phyloP scores from a whole-genome alignment of 2,888 invertebrate genomes.

The Polyploca ridens region DNA sequence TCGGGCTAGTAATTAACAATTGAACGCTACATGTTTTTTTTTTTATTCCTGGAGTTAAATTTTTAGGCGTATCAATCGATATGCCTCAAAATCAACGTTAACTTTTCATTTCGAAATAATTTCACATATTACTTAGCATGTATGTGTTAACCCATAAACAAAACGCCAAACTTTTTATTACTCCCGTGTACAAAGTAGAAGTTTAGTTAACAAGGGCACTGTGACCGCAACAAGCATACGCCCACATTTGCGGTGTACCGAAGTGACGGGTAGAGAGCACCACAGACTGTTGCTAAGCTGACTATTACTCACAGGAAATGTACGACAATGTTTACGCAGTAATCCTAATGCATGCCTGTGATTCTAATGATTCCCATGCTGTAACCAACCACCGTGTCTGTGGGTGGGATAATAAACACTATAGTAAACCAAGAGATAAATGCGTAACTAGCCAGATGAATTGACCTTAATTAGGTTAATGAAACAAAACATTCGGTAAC shows the following conservation, averaged over 20 bases:
- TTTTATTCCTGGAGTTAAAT: too few species aligned
- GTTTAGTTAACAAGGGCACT: constrained; percentile 26
- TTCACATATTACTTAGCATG: not conserved
- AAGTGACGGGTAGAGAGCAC: constrained; percentile 33
- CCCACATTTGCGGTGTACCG: constrained; percentile 33
- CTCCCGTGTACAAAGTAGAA: constrained; percentile 8
- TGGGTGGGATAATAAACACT: constrained; percentile 1
- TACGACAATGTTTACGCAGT: constrained; percentile 51
- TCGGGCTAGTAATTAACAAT: too few species aligned
- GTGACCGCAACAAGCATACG: constrained; percentile 31
- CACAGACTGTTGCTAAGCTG: constrained; percentile 53
- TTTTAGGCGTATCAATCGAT: too few species aligned
- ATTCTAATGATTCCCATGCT: constrained; percentile 27
- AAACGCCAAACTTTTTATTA: constrained; percentile 9
- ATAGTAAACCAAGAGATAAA: not conserved
- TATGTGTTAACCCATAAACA: not conserved
- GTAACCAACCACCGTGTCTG: constrained; percentile 3
- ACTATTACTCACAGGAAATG: constrained; percentile 67
- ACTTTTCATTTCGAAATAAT: too few species aligned
- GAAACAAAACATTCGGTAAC: too few species aligned
- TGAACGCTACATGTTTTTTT: too few species aligned
- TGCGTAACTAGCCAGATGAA: not conserved
- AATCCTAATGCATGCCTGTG: constrained; percentile 50
- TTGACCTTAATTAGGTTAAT: too few species aligned
- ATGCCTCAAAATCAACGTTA: too few species aligned